A percentile compares a stretch with the other conserved stretches of the same genome.
Evolutionary conservation across 2,113 vertebrate genomes (phyloP).

Genomic region (Scomber colias): DNA sequence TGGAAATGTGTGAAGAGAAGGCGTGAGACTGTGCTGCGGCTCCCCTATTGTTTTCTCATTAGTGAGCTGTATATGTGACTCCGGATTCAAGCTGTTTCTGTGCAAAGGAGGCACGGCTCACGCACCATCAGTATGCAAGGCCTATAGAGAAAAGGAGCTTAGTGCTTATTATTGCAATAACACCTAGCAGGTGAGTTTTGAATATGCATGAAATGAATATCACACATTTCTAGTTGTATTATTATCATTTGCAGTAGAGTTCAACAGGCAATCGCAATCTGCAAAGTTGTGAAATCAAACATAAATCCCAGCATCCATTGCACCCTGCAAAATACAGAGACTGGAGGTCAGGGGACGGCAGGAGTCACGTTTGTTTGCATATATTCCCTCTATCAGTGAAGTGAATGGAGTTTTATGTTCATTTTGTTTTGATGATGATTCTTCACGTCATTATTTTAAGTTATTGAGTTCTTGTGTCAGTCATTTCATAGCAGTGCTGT

Average conservation of each 20-base stretch:
- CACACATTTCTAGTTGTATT: constrained; percentile 67
- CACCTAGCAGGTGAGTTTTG: constrained; percentile 79
- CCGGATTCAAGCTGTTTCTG: constrained; percentile 73
- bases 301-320: constrained; percentile 20
- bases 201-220: constrained; percentile 77
- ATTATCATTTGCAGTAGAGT: constrained; percentile 59
- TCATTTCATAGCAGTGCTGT: background rate
- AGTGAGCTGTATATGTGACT: constrained; percentile 73
- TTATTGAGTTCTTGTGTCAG: background rate
- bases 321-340: constrained; percentile 2
- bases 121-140: constrained; percentile 69
- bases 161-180: constrained; percentile 76
- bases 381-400: background rate
- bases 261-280: constrained; percentile 49
- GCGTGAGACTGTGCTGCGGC: constrained; percentile 64
- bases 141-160: constrained; percentile 65
- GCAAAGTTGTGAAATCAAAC: constrained; percentile 59
- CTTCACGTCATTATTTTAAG: background rate
- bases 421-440: background rate
- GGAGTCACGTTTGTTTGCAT: background rate
- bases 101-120: constrained; percentile 45
- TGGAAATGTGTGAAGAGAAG: constrained; percentile 71
- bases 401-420: background rate
- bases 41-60: constrained; percentile 81
- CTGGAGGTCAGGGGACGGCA: constrained; percentile 16